Base-by-base conservation (phyloP, 2,888 invertebrate genomes). In the Galerucella calmariensis region DNA sequence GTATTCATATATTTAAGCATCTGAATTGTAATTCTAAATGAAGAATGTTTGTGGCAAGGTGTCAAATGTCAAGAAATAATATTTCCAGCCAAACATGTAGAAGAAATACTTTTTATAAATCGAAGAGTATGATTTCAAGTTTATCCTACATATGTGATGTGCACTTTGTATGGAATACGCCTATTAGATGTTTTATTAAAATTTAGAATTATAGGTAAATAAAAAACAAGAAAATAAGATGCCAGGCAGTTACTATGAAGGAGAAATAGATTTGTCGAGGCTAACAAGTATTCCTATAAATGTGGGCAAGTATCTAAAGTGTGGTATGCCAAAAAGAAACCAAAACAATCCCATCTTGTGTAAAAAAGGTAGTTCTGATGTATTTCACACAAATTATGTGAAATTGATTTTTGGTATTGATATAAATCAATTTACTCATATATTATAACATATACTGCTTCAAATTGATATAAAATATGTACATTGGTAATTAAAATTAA, bases 1-100 rank as follows among this genome's bases (percentile, higher is more conserved):
- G 1, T 9, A n/a, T 41, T 62, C n/a, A n/a, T 62, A 35, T 9
- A 46, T 63, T 46, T 16, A 63, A 41, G 8, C 63, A 35, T 44
- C 63, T 10, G 6, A 63, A 44, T 44, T 63, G 63, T 63, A 16
- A 44, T 44, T 44, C n/a, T 44, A 44, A 44, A 63, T n/a, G 14
- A 53, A 53, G 14, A 53, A 48, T 16, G 2, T 48, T 48, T 48
- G 14, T 48, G 14, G 14, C 2, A 14, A 12, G 48, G 12, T 12
- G 14, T 48, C 48, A 48, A 48, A 11, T 14, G 35, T 9, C 53
- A 8, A 53, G 8, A n/a, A 53, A 8, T n/a, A 53, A 53, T 53
- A 53, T 53, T 53, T n/a, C 2, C 14, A 53, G 2, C 16, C 1
- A n/a, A 14, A 11, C 3, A 56, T 9, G 10, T 16, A 16, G 14